Percentiles rank a stretch among this genome's conserved stretches.
These are phyloP conservation scores for Leptopilina syphax DNA, from an alignment of 2,888 invertebrate genomes.

Conservation along the genomic window DNA sequence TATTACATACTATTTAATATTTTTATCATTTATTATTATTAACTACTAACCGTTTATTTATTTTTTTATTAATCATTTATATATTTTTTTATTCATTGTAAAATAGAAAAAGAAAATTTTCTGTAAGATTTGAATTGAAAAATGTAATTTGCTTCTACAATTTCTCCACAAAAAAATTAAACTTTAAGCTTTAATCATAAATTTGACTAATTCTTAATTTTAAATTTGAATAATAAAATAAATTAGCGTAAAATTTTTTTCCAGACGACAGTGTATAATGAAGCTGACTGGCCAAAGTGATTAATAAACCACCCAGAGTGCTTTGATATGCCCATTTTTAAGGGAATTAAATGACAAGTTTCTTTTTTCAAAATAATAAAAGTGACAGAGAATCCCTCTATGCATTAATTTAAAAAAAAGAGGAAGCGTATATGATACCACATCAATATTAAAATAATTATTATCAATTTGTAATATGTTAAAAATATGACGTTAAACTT, in stretches of 20 bases:
- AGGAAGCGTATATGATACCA: not conserved
- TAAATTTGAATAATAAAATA: not conserved
- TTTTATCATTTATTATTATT: too few relatives aligned
- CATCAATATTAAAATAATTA: constrained; percentile 9
- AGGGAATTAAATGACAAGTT: constrained; percentile 48
- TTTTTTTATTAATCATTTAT: too few relatives aligned
- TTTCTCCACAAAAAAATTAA: too few relatives aligned
- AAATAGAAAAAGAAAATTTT: too few relatives aligned
- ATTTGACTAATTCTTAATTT: not conserved
- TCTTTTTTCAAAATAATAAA: constrained; percentile 52
- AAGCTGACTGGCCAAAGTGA: constrained; percentile 24
- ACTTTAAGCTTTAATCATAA: too few relatives aligned
- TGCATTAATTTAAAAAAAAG: not conserved
- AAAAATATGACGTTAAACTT: constrained; percentile 4
- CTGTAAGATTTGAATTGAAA: too few relatives aligned
- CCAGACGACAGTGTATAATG: constrained; percentile 61
- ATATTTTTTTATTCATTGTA: too few relatives aligned
- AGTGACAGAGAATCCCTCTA: constrained; percentile 47
- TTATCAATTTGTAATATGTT: constrained; percentile 2
- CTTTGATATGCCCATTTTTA: constrained; percentile 39
- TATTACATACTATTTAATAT: too few relatives aligned
- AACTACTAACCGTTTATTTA: too few relatives aligned
- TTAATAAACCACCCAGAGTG: constrained; percentile 34
- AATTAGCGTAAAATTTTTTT: constrained; percentile 42
- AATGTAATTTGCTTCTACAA: too few relatives aligned